phyloP scores from a whole-genome alignment of 1,140 invertebrate genomes.

The Monochamus saltuarius region DNA sequence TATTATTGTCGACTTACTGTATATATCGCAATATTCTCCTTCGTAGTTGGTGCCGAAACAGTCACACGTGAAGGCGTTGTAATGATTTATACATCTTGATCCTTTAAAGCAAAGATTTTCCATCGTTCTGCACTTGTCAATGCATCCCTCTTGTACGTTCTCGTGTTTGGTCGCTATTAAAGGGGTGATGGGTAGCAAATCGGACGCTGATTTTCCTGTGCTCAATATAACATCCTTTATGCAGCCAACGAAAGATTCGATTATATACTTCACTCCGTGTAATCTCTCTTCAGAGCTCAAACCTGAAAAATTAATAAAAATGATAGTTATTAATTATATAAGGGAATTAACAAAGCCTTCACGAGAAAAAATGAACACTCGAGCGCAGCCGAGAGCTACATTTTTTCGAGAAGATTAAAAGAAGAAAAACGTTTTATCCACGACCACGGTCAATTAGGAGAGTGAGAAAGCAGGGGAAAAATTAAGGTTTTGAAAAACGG shows the following conservation, averaged over 20 bases:
- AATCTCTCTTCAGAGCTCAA: constrained; percentile 81
- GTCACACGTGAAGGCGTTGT: constrained; percentile 80
- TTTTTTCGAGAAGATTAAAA: too few species aligned
- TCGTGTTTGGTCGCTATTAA: constrained; percentile 82
- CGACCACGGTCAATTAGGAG: too few species aligned
- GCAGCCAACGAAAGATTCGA: constrained; percentile 89
- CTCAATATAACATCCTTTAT: constrained; percentile 82
- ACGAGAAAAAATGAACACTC: too few species aligned
- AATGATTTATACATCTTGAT: constrained; percentile 85
- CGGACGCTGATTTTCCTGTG: constrained; percentile 79
- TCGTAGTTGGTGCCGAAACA: constrained; percentile 91
- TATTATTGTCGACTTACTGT: constrained; percentile 67
- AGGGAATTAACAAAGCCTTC: not conserved
- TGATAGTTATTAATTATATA: not conserved
- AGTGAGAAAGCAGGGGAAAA: too few species aligned
- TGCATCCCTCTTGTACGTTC: constrained; percentile 82
- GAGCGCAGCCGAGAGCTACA: too few species aligned
- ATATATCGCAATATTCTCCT: constrained; percentile 85
- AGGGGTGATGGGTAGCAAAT: constrained; percentile 75
- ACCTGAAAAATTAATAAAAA: constrained; percentile 57
- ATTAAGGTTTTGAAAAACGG: too few species aligned
- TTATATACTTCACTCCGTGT: constrained; percentile 86
- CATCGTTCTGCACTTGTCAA: constrained; percentile 74
- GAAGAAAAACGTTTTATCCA: too few species aligned
- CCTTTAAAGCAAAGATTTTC: constrained; percentile 83